These are phyloP conservation scores for Drosophila baimaii DNA, from an alignment of 1,140 invertebrate species.

Conservation along the genomic window DNA sequence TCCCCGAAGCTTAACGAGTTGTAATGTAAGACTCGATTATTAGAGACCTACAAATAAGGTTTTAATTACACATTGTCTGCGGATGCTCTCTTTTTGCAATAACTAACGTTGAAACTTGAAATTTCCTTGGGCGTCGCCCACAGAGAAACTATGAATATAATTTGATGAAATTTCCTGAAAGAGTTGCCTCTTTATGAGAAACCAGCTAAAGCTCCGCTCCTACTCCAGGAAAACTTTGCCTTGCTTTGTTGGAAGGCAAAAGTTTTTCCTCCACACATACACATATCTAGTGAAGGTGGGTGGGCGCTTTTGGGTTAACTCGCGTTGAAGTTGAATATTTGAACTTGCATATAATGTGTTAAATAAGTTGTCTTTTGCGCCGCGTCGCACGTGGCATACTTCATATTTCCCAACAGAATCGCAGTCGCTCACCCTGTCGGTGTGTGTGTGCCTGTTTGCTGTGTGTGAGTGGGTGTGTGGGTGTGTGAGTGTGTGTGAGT, in stretches of 20 bases:
- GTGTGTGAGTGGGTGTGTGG: neutral
- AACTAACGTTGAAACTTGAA: neutral
- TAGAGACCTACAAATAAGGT: neutral
- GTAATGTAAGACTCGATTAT: too few species aligned
- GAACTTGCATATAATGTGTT: conserved; percentile 46
- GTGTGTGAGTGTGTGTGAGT: conserved; percentile 2
- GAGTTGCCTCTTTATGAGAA: neutral
- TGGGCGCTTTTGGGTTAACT: neutral
- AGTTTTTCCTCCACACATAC: conserved; percentile 1
- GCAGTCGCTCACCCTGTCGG: conserved; percentile 19
- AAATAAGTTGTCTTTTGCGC: conserved; percentile 40
- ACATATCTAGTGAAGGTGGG: neutral
- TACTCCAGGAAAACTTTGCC: neutral
- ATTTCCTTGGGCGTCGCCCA: neutral
- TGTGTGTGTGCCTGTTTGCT: neutral
- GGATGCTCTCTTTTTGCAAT: neutral
- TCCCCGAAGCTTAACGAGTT: too few species aligned
- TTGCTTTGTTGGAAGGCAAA: conserved; percentile 2
- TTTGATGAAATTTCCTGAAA: conserved; percentile 13
- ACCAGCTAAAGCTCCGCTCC: neutral
- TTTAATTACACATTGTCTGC: neutral
- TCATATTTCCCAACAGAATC: conserved; percentile 49
- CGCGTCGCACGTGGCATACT: conserved; percentile 45
- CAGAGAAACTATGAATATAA: conserved; percentile 13
- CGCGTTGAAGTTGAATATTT: conserved; percentile 41